A percentile compares a stretch with the other conserved stretches of the same genome.
phyloP scores from a whole-genome alignment of 1,140 invertebrate genomes.

The Drosophila nasuta region DNA sequence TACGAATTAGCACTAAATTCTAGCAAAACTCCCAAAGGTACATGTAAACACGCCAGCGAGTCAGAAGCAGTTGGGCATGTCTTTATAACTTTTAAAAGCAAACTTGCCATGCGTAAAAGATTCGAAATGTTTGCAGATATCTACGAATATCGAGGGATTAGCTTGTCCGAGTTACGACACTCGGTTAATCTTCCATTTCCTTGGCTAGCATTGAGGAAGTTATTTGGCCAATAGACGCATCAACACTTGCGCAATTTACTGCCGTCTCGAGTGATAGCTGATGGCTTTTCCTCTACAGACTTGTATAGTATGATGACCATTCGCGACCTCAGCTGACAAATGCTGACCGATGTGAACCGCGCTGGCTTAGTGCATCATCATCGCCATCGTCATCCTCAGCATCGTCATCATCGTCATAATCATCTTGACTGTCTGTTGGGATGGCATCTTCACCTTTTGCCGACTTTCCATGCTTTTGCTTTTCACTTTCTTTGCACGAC shows the following conservation, averaged over 20 bases:
- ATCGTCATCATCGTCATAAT: not conserved
- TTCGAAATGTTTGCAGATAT: too few species aligned
- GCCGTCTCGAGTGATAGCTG: not conserved
- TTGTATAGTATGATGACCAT: constrained; percentile 16
- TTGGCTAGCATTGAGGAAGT: constrained; percentile 26
- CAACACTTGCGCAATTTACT: constrained; percentile 44
- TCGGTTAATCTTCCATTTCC: not conserved
- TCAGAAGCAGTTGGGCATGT: not conserved
- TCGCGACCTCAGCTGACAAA: constrained; percentile 38
- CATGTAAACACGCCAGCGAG: not conserved
- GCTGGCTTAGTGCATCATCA: constrained; percentile 31
- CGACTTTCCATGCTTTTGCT: constrained; percentile 73
- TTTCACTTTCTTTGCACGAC: constrained; percentile 76
- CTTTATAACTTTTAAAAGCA: too few species aligned
- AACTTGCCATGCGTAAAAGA: too few species aligned
- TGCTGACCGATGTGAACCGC: constrained; percentile 72
- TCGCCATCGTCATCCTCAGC: constrained; percentile 2
- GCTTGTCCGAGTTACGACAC: not conserved
- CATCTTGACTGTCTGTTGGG: constrained; percentile 8
- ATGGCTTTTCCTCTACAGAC: constrained; percentile 5
- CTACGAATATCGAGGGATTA: not conserved
- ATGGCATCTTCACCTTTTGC: constrained; percentile 77
- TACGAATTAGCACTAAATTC: constrained; percentile 73
- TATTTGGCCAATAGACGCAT: constrained; percentile 24
- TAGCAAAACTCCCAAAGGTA: not conserved